Percentiles rank a stretch among this genome's conserved stretches.
These are phyloP conservation scores for Harpalus rubripes DNA, from an alignment of 2,888 invertebrate genomes.

Conservation along the genomic window DNA sequence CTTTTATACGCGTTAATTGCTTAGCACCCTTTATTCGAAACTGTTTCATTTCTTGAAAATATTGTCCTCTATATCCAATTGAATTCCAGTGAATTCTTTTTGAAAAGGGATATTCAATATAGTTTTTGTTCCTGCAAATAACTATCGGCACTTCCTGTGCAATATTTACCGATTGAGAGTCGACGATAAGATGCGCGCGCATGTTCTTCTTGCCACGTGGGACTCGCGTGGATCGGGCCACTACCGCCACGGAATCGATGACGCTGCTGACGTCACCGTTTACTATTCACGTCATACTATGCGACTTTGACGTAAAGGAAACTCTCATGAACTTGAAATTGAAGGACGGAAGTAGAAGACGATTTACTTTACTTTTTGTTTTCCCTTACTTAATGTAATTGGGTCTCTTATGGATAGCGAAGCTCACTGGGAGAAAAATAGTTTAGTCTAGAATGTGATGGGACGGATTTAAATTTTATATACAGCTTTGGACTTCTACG, in stretches of 20 bases:
- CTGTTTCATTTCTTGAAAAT: too few species aligned
- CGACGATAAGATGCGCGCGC: not conserved
- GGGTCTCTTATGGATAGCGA: not conserved
- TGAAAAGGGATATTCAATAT: too few species aligned
- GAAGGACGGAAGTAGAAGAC: not conserved
- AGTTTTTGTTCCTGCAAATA: too few species aligned
- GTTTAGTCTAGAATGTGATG: not conserved
- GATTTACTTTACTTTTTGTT: not conserved
- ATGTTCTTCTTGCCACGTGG: not conserved
- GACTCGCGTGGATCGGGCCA: not conserved
- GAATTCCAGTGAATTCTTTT: too few species aligned
- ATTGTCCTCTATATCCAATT: too few species aligned
- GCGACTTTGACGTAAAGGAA: not conserved
- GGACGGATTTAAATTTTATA: not conserved
- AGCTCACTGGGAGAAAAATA: not conserved
- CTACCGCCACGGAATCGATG: not conserved
- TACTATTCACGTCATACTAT: not conserved
- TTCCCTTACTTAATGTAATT: not conserved
- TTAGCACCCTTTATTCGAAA: too few species aligned
- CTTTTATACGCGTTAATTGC: too few species aligned
- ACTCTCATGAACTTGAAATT: not conserved
- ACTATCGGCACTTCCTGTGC: not conserved
- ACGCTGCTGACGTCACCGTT: conserved; percentile 1
- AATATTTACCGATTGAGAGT: not conserved
- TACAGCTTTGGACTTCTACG: not conserved